Evolutionary conservation across 2,113 vertebrate genomes (phyloP).

Genomic region (Erythrocercus mccallii): DNA sequence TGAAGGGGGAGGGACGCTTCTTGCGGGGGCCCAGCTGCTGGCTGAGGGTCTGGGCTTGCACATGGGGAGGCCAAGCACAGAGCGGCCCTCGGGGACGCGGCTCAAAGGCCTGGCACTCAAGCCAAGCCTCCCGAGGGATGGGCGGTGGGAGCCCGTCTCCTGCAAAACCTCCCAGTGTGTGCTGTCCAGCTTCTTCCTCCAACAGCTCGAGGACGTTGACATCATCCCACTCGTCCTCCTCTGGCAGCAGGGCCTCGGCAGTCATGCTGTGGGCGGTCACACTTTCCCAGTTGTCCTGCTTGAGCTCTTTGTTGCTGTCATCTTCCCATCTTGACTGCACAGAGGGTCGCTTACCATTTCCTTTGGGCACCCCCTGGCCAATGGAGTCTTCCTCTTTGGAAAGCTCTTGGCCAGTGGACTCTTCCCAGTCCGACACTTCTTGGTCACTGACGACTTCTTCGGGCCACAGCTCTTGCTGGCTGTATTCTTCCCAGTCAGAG

Average conservation of each 20-base stretch:
- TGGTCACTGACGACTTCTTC: too few relatives aligned
- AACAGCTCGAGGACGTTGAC: rapidly evolving
- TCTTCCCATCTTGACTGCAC: rapidly evolving
- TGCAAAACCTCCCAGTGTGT: too few relatives aligned
- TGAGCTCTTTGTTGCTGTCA: rapidly evolving
- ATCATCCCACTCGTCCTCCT: rapidly evolving
- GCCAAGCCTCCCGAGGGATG: not conserved
- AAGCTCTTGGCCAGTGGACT: not conserved
- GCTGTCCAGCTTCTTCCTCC: not conserved
- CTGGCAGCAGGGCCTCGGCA: rapidly evolving
- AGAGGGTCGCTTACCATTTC: rapidly evolving
- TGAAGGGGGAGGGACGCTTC: too few relatives aligned
- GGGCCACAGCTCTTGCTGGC: too few relatives aligned
- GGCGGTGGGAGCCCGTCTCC: not conserved
- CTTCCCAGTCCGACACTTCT: not conserved
- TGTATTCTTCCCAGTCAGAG: too few relatives aligned
- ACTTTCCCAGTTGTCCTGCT: not conserved
- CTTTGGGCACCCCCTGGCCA: not conserved
- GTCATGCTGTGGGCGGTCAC: rapidly evolving
- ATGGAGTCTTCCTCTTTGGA: not conserved
- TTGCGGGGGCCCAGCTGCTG: not conserved
- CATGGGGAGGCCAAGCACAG: not conserved
- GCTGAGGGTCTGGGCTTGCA: too few relatives aligned
- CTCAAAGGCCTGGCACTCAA: not conserved
- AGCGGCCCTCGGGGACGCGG: not conserved